phyloP scores from a whole-genome alignment of 1,140 invertebrate species.

The Spodoptera litura region DNA sequence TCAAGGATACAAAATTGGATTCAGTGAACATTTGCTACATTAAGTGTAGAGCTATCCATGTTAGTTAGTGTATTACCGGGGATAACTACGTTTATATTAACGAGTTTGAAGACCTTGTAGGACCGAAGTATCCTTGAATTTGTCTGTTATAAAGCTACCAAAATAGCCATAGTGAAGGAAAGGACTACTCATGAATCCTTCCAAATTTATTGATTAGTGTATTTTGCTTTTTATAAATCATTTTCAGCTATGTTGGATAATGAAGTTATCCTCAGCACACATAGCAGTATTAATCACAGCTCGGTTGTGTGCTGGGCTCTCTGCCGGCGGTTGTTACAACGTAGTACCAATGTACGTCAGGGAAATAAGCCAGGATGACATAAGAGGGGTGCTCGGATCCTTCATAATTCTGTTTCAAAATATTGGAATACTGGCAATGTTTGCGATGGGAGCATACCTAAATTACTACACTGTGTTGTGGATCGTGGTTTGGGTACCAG shows the following conservation, averaged over 20 bases:
- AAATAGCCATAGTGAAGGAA: too few species aligned
- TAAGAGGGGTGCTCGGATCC: constrained; percentile 87
- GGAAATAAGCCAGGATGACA: constrained; percentile 69
- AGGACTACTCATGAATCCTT: too few species aligned
- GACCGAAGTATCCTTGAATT: too few species aligned
- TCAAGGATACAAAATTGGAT: too few species aligned
- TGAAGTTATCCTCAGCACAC: constrained; percentile 72
- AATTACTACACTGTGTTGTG: constrained; percentile 66
- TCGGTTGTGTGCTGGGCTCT: constrained; percentile 76
- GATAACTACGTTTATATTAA: too few species aligned
- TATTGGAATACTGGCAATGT: constrained; percentile 86
- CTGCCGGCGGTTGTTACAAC: constrained; percentile 84
- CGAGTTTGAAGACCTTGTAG: too few species aligned
- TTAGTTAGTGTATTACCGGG: too few species aligned
- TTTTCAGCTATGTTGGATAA: constrained; percentile 72
- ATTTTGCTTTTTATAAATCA: not conserved
- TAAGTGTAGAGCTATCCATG: too few species aligned
- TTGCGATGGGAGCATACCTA: constrained; percentile 84
- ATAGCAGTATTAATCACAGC: constrained; percentile 66
- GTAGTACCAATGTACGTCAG: constrained; percentile 31
- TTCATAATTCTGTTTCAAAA: constrained; percentile 85
- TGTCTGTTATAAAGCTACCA: too few species aligned
- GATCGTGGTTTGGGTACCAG: constrained; percentile 49
- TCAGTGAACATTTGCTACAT: too few species aligned
- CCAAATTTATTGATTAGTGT: not conserved